Evolutionary conservation across 2,888 invertebrate species (phyloP), one percentile per base, ranked within the genome.

Genomic region (Chalcosyrphus nemorum): DNA sequence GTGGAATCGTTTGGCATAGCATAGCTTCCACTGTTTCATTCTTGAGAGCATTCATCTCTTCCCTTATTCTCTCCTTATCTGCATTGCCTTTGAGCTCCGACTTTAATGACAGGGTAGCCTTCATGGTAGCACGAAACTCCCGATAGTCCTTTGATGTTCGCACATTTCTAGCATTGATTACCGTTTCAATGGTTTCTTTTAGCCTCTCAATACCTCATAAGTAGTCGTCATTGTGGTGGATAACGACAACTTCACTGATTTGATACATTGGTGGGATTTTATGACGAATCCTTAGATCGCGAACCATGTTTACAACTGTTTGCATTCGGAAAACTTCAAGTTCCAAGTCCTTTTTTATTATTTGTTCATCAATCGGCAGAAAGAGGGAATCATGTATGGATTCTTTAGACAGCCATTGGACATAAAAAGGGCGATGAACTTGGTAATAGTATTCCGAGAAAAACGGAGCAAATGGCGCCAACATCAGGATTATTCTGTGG

Each of bases 391-490:
- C 98, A 90, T 99, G 98, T 0, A 99, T 95, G 90, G 97, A 97
- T 63, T 94, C 95, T 54, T 92, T 92, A 0, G 38, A 57, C 0
- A 32, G 90, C 4, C 95, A 91, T 0, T 0, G 57, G 7, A 56
- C 2, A 0, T 72, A 35, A 41, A 61, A 80, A 0, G 11, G 47
- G 1, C 17, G 7, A 21, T 72, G 41, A 0, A 54, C 7, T 57
- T 97, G 97, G 92, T 97, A 99, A 95, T 99, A 97, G 77, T 95
- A 93, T 91, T 99, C 99, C 0, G 97, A 95, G 66, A 99, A 93
- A 92, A 97, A 99, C 0, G 99, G 99, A 1, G 97, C 97, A 91
- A 98, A 98, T 0, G 99, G 98, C 2, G 98, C 96, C 96, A 99
- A 97, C 86, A 98, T 94, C 86, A 72, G 27, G 45, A 86, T 57